Conservation (phyloP, 92 coral and sea anemone genomes). For the Porites lobata region DNA sequence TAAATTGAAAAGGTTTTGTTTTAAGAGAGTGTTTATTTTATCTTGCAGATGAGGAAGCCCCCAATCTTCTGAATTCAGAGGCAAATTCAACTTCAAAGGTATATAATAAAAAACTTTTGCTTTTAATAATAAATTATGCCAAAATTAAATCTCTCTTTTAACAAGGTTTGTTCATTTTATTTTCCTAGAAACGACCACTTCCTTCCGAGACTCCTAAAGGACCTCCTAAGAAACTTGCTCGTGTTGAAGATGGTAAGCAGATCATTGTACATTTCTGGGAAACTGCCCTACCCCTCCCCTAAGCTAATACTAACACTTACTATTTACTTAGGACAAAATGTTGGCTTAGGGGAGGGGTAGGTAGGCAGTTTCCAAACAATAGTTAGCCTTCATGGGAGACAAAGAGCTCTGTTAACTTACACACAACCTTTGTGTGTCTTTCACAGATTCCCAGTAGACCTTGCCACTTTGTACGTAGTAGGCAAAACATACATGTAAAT, state of each 20-base stretch:
- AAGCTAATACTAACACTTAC: no score
- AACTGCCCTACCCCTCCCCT: no score
- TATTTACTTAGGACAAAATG: no score
- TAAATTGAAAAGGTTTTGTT: not conserved
- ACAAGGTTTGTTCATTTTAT: not conserved
- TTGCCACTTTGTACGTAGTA: not conserved
- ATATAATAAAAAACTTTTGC: not conserved
- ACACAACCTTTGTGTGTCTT: no score
- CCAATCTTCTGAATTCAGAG: conserved; percentile 3
- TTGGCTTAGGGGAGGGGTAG: no score
- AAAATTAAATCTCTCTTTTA: not conserved
- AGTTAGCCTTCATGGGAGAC: no score
- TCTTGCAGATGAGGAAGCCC: conserved; percentile 12
- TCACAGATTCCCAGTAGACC: not conserved
- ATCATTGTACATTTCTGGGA: not conserved
- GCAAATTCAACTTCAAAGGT: conserved; percentile 27
- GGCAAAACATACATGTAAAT: no score
- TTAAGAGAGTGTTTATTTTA: not conserved
- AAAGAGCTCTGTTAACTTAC: no score
- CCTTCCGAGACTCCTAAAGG: conserved; percentile 58
- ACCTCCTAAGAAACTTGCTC: conserved; percentile 73
- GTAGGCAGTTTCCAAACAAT: no score
- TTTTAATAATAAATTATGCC: no score
- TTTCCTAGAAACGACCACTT: conserved; percentile 67
- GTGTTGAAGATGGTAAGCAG: conserved; percentile 51